Conservation (phyloP, 2,113 vertebrate species). For the Ptyas mucosa region DNA sequence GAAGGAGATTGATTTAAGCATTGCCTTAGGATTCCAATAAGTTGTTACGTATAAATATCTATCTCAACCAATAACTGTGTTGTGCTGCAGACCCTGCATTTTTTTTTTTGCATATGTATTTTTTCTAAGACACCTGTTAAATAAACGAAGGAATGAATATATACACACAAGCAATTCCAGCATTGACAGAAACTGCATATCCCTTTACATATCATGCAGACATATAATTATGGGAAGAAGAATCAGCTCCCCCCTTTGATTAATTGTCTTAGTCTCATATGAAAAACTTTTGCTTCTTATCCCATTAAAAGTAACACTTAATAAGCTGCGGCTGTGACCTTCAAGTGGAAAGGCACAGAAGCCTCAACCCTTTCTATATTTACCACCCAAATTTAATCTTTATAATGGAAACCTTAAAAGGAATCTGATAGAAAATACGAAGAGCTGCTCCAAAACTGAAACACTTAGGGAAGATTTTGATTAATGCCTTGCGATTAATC, state of each 20-base stretch:
- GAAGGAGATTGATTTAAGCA: constrained; percentile 50
- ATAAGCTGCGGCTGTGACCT: constrained; percentile 78
- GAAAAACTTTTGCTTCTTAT: constrained; percentile 82
- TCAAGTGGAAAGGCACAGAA: constrained; percentile 72
- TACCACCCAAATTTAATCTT: constrained; percentile 84
- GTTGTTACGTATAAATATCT: constrained; percentile 28
- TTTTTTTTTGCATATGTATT: background rate
- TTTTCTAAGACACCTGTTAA: constrained; percentile 19
- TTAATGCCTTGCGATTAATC: constrained; percentile 95
- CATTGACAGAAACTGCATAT: constrained; percentile 41
- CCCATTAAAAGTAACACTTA: constrained; percentile 85
- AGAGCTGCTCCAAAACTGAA: constrained; percentile 80
- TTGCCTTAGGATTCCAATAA: constrained; percentile 19
- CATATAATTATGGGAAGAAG: constrained; percentile 70
- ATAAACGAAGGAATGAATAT: background rate
- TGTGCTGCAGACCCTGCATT: background rate
- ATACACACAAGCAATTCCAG: constrained; percentile 14
- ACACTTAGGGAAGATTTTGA: constrained; percentile 84
- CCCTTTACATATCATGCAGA: constrained; percentile 56
- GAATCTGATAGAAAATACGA: constrained; percentile 84
- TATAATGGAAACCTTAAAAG: constrained; percentile 86
- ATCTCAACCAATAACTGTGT: background rate
- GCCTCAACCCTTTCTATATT: constrained; percentile 76
- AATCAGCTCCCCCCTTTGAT: constrained; percentile 68
- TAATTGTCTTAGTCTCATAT: constrained; percentile 76